phyloP scores from a whole-genome alignment of 2,888 invertebrate species.

The Tiliacea citrago region DNA sequence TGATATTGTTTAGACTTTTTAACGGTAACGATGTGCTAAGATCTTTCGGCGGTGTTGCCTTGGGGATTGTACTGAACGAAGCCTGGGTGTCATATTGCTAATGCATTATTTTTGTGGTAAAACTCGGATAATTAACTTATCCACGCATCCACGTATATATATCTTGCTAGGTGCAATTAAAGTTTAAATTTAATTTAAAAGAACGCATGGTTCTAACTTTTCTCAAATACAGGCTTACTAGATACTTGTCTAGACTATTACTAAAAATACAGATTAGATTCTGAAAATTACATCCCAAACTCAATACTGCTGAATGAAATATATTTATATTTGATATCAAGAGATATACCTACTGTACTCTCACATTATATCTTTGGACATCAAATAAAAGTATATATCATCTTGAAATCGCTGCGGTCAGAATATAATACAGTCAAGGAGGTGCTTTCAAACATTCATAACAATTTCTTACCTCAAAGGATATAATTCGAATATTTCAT shows the following conservation, averaged over 20 bases:
- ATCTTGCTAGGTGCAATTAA: background rate
- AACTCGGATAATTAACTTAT: background rate
- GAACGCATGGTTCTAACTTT: constrained; percentile 1
- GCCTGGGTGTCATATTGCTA: background rate
- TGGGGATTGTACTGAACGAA: background rate
- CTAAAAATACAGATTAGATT: constrained; percentile 28
- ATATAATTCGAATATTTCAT: constrained; percentile 54
- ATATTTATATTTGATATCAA: too few species aligned
- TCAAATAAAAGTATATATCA: constrained; percentile 35
- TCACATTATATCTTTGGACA: constrained; percentile 29
- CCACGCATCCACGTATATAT: background rate
- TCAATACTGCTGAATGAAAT: constrained; percentile 16
- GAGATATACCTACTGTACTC: too few species aligned
- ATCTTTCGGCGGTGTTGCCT: background rate
- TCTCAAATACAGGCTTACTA: background rate
- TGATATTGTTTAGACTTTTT: constrained; percentile 27
- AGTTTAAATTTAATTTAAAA: constrained; percentile 11
- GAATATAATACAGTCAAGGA: constrained; percentile 35
- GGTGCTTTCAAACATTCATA: constrained; percentile 44
- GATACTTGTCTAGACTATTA: constrained; percentile 20
- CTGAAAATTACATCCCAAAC: constrained; percentile 33
- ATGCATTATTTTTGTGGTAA: background rate
- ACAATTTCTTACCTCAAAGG: constrained; percentile 49
- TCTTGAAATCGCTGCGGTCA: constrained; percentile 39
- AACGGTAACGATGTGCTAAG: constrained; percentile 16